These are phyloP conservation scores for Alouatta caraya DNA, from an alignment of 2,797 vertebrate genomes.

Conservation along the genomic window DNA sequence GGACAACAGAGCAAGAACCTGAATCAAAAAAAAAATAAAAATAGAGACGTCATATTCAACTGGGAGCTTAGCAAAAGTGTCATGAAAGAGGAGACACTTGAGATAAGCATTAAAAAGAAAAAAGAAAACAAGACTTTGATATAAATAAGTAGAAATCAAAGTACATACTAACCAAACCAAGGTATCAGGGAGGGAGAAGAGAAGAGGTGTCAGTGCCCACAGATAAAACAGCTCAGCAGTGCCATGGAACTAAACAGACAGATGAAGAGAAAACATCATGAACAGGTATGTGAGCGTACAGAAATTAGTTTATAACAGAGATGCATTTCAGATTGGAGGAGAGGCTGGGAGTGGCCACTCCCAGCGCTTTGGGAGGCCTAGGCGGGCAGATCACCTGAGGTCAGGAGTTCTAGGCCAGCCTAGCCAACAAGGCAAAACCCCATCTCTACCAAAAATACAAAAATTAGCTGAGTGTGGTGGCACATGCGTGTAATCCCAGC, in stretches of 20 bases:
- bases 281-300: not conserved
- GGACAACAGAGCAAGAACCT: too few species aligned
- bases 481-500: too few species aligned
- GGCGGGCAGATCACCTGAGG: too few species aligned
- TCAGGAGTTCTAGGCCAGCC: too few species aligned
- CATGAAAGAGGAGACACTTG: not conserved
- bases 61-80: not conserved
- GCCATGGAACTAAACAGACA: not conserved
- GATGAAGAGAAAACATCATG: not conserved
- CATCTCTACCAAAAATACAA: too few species aligned
- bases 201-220: not conserved
- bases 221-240: not conserved
- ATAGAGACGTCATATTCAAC: not conserved
- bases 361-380: too few species aligned
- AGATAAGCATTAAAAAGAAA: not conserved
- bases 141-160: not conserved
- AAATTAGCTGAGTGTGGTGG: too few species aligned
- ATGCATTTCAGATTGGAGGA: not conserved
- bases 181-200: not conserved
- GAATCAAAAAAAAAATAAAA: too few species aligned
- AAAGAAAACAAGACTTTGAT: not conserved
- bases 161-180: not conserved
- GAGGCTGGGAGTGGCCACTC: too few species aligned
- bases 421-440: too few species aligned
- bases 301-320: not conserved